Percentiles rank a stretch among this genome's conserved stretches.
These are phyloP conservation scores for Lordiphosa andalusiaca DNA, from an alignment of 2,888 invertebrate species.

Conservation along the genomic window DNA sequence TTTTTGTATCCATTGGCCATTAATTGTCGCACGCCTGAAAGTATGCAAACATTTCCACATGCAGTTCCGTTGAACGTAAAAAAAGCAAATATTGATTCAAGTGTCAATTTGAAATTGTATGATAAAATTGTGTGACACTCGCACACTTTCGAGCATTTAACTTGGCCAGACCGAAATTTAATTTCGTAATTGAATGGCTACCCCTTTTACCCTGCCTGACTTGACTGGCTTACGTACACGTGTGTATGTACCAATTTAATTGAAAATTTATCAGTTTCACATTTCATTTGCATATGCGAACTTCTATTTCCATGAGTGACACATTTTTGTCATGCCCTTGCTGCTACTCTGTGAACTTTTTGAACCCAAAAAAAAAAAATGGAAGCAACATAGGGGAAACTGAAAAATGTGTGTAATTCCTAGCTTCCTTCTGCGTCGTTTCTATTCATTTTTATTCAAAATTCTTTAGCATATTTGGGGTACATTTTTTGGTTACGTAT, in stretches of 20 bases:
- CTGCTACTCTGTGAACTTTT: slow-evolving; percentile 22
- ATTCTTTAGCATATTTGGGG: too few relatives aligned
- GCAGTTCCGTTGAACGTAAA: slow-evolving; percentile 6
- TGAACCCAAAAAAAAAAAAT: slow-evolving; percentile 10
- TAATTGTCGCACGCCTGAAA: slow-evolving; percentile 18
- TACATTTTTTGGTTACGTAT: too few relatives aligned
- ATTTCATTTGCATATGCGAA: slow-evolving; percentile 62
- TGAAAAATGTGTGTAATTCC: slow-evolving; percentile 1
- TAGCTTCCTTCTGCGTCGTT: not conserved
- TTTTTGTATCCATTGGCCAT: not conserved
- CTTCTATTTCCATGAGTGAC: slow-evolving; percentile 11
- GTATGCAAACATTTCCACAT: slow-evolving; percentile 16
- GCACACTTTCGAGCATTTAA: slow-evolving; percentile 33
- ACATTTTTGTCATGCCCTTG: slow-evolving; percentile 11
- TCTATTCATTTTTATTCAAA: not conserved
- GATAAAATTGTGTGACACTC: slow-evolving; percentile 10
- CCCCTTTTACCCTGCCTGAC: slow-evolving; percentile 27
- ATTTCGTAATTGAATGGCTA: slow-evolving; percentile 61
- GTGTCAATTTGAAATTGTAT: slow-evolving; percentile 23
- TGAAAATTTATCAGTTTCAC: slow-evolving; percentile 70
- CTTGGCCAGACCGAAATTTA: slow-evolving; percentile 47
- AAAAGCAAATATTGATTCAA: slow-evolving; percentile 27
- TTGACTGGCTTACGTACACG: slow-evolving; percentile 19
- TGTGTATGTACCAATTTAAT: slow-evolving; percentile 57
- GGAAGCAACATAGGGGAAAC: not conserved